These are phyloP conservation scores for Passer montanus DNA, from an alignment of 2,113 vertebrate species.

Conservation along the genomic window DNA sequence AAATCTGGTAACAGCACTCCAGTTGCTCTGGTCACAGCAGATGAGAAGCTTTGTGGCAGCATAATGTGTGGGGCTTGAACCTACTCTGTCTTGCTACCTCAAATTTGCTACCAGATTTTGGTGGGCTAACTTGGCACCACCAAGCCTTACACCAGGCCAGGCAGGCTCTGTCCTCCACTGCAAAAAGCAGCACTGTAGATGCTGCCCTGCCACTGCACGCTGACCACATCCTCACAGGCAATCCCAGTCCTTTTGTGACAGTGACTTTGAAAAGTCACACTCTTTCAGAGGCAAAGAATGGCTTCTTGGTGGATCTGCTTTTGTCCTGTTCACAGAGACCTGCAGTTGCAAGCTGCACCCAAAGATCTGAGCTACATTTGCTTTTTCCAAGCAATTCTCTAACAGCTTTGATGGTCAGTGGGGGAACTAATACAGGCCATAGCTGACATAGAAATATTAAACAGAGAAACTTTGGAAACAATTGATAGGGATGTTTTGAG, in stretches of 20 bases:
- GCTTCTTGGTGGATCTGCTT: not conserved
- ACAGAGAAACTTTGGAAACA: not conserved
- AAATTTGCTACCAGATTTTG: not conserved
- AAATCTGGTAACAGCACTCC: not conserved
- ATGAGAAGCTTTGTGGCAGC: not conserved
- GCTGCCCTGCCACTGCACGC: fast-evolving
- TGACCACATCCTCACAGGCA: not conserved
- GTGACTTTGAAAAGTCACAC: not conserved
- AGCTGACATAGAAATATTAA: not conserved
- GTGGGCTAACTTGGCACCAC: not conserved
- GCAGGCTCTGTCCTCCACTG: not conserved
- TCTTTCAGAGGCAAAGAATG: not conserved
- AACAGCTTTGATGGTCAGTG: not conserved
- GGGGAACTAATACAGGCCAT: not conserved
- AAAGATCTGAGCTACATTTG: not conserved
- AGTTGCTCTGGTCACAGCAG: not conserved
- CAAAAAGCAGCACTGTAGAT: not conserved
- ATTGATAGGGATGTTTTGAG: not conserved
- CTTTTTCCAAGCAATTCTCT: not conserved
- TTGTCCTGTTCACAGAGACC: not conserved
- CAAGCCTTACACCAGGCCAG: not conserved
- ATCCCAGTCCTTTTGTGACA: not conserved
- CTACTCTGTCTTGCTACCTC: not conserved
- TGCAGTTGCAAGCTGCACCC: not conserved
- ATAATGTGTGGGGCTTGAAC: not conserved